Evolutionary conservation across 1,140 invertebrate genomes (phyloP).

Genomic region (Drosophila burlai): DNA sequence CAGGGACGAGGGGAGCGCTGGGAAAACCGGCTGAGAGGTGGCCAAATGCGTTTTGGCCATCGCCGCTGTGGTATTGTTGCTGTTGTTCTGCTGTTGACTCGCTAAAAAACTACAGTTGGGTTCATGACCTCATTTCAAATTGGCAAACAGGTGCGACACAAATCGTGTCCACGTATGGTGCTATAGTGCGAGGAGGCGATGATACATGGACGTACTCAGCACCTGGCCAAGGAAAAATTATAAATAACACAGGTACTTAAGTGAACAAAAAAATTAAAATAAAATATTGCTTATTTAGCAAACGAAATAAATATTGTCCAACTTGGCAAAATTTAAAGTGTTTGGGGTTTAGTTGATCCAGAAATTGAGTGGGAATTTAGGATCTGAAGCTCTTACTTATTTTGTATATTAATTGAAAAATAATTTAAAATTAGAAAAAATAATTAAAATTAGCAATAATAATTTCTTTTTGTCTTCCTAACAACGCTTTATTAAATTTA

Average conservation of each 20-base stretch:
- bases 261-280: background rate
- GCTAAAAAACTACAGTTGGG: conserved; percentile 76
- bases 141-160: conserved; percentile 80
- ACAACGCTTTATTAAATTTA: no score
- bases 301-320: background rate
- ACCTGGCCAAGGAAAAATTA: conserved; percentile 18
- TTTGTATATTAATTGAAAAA: background rate
- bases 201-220: conserved; percentile 10
- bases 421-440: background rate
- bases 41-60: conserved; percentile 63
- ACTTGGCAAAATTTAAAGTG: background rate
- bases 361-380: background rate
- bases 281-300: no score
- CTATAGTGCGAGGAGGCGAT: conserved; percentile 47
- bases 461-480: no score
- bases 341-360: background rate
- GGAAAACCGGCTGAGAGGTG: conserved; percentile 69
- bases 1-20: conserved; percentile 37
- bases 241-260: conserved; percentile 22
- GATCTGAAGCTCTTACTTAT: background rate
- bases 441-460: no score
- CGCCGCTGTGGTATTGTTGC: conserved; percentile 39
- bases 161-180: conserved; percentile 43
- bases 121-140: conserved; percentile 81
- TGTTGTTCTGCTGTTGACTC: conserved; percentile 27